These are phyloP conservation scores for Crotalus tigris DNA, from an alignment of 2,113 vertebrate species.

Conservation along the genomic window DNA sequence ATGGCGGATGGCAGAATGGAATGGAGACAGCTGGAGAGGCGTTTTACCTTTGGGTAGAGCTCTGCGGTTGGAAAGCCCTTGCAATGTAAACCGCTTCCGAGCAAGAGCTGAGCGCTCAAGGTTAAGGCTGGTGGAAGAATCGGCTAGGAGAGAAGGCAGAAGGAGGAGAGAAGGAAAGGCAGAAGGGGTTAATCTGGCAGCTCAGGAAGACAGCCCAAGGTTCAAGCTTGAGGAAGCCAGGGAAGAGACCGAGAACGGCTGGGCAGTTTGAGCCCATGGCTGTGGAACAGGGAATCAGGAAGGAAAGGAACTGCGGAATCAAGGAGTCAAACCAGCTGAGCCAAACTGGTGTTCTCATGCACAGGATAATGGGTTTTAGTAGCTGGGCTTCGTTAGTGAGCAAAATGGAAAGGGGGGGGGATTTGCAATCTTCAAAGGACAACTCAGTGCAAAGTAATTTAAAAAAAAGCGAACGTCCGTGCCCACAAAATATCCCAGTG, in stretches of 20 bases:
- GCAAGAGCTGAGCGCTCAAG: constrained; percentile 79
- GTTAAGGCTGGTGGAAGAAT: constrained; percentile 77
- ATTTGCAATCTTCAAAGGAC: constrained; percentile 37
- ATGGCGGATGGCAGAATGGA: constrained; percentile 49
- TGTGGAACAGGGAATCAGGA: constrained; percentile 53
- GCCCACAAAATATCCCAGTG: background rate
- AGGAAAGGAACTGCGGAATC: constrained; percentile 22
- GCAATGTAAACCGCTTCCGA: constrained; percentile 88
- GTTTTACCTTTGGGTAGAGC: constrained; percentile 85
- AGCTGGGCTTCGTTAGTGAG: constrained; percentile 42
- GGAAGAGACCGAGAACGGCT: background rate
- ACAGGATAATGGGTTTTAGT: constrained; percentile 40
- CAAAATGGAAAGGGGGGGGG: constrained; percentile 10
- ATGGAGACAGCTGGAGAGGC: constrained; percentile 45
- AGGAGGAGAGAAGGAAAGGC: constrained; percentile 65
- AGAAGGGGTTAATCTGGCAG: constrained; percentile 68
- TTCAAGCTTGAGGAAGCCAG: constrained; percentile 23
- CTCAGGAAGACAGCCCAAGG: constrained; percentile 51
- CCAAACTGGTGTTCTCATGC: constrained; percentile 38
- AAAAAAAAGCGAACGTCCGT: background rate
- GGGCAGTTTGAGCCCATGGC: constrained; percentile 49
- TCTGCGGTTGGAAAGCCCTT: constrained; percentile 87
- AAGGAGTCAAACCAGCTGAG: constrained; percentile 43
- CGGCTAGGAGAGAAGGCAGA: constrained; percentile 76
- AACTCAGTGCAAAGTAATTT: constrained; percentile 34